A percentile compares a stretch with the other conserved stretches of the same genome.
These are phyloP conservation scores for Mylabris sibirica DNA, from an alignment of 2,888 invertebrate genomes.

Conservation along the genomic window DNA sequence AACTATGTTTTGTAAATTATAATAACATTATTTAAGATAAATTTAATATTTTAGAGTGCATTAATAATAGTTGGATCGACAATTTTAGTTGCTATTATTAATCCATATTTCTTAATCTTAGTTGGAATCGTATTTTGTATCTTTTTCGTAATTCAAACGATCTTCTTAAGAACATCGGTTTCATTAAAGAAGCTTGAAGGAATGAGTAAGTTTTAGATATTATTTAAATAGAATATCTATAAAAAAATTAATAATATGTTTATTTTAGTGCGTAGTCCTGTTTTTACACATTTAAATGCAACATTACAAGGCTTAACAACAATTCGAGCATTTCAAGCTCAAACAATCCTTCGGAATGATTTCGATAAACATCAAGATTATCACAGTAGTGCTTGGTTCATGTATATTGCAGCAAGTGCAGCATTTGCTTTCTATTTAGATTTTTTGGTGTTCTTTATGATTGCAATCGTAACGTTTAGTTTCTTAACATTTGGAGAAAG, in stretches of 20 bases:
- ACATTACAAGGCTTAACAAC: slow-evolving; percentile 82
- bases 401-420: slow-evolving; percentile 70
- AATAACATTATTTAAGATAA: too few species aligned
- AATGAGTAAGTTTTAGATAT: slow-evolving; percentile 33
- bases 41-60: slow-evolving; percentile 48
- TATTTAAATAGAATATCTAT: not conserved
- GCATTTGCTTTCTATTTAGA: slow-evolving; percentile 74
- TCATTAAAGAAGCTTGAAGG: slow-evolving; percentile 32
- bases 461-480: slow-evolving; percentile 71
- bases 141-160: slow-evolving; percentile 32
- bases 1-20: too few species aligned
- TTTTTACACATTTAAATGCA: slow-evolving; percentile 82
- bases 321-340: slow-evolving; percentile 78
- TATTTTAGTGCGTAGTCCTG: slow-evolving; percentile 78
- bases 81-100: slow-evolving; percentile 62
- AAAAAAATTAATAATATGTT: not conserved
- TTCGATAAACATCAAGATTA: slow-evolving; percentile 68
- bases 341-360: slow-evolving; percentile 68
- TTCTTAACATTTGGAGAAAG: slow-evolving; percentile 64
- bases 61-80: slow-evolving; percentile 61
- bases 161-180: not conserved
- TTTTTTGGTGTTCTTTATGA: slow-evolving; percentile 70
- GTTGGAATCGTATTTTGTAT: slow-evolving; percentile 62
- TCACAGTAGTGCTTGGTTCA: slow-evolving; percentile 73
- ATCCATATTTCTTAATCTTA: slow-evolving; percentile 59